Evolutionary conservation across 1,140 invertebrate genomes (phyloP).

Genomic region (Carcinoscorpius rotundicauda): DNA sequence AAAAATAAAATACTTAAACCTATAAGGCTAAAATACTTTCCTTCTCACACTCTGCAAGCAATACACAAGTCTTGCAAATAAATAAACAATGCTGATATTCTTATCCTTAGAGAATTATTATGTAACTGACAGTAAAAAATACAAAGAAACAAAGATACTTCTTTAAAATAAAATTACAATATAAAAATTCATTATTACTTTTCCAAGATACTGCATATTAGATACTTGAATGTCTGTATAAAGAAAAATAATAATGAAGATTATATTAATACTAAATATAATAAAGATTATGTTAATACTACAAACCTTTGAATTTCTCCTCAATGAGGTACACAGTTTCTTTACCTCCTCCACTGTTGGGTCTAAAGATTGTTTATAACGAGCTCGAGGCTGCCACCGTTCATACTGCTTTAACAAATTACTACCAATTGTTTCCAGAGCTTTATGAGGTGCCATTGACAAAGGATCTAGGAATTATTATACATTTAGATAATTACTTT

Average conservation of each 20-base stretch:
- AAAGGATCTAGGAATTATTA: slow-evolving; percentile 38
- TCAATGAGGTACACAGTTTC: slow-evolving; percentile 83
- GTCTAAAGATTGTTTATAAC: slow-evolving; percentile 92
- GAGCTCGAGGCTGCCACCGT: slow-evolving; percentile 89
- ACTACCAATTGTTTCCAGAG: slow-evolving; percentile 79
- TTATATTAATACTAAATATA: not conserved
- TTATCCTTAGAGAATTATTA: too few relatives aligned
- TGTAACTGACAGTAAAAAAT: not conserved
- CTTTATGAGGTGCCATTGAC: slow-evolving; percentile 79
- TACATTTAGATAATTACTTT: slow-evolving; percentile 11
- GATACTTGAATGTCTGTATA: too few relatives aligned
- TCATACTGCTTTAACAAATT: slow-evolving; percentile 93
- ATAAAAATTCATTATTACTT: too few relatives aligned
- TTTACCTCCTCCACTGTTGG: slow-evolving; percentile 97
- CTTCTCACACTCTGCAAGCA: too few relatives aligned
- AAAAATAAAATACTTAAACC: too few relatives aligned
- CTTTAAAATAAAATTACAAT: not conserved
- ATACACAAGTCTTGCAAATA: too few relatives aligned
- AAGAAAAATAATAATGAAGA: not conserved
- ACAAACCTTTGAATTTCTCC: slow-evolving; percentile 80
- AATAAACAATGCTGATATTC: too few relatives aligned
- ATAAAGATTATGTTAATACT: not conserved
- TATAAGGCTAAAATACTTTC: too few relatives aligned
- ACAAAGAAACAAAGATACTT: not conserved
- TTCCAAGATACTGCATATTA: too few relatives aligned